Base-by-base conservation (phyloP, 2,113 vertebrate genomes). In the Proteles cristata region DNA sequence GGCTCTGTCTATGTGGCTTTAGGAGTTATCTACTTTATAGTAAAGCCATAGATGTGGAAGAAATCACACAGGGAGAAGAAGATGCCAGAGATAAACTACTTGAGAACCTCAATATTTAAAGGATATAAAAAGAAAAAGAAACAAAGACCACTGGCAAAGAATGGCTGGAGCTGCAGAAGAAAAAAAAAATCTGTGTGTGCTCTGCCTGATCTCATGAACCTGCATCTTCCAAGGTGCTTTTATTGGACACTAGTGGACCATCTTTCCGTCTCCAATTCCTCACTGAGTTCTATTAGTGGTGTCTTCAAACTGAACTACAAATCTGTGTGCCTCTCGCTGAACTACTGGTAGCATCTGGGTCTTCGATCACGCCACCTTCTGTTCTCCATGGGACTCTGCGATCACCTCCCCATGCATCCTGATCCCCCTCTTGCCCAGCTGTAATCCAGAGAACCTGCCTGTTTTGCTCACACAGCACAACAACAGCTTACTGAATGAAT, bases 101-200 rank as follows among this genome's bases (percentile, higher is more conserved):
- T 69, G 69, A 81, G 55, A 83, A 80, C 25, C 31, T 7, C n/a
- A n/a, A 8, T 1, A 14, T 39, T 77, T 66, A 65, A 93, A 96
- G 48, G 35, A 79, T 55, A 82, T 55, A 53, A 23, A 63, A 31
- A 69, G 45, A 53, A 45, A 94, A 87, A 93, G 90, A 85, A 81
- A 79, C 77, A 39, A 69, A 83, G 39, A 48, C 82, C 33, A 82
- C 28, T 16, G 35, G n/a, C n/a, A 68, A 83, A 71, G 69, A 88
- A 77, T 17, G 43, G 66, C 91, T 79, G 71, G n/a, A 88, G 77
- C 15, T 58, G 1, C 17, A 71, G 33, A 17, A 43, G 63, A 39
- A 28, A 92, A 55, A 55, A 39, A 39, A 55, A 74, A 39, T 23
- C 23, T 65, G 2, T 28, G 23, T 82, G 69, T 28, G 3, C 39